Evolutionary conservation across 2,113 vertebrate species (phyloP).

Genomic region (Mustela nigripes): DNA sequence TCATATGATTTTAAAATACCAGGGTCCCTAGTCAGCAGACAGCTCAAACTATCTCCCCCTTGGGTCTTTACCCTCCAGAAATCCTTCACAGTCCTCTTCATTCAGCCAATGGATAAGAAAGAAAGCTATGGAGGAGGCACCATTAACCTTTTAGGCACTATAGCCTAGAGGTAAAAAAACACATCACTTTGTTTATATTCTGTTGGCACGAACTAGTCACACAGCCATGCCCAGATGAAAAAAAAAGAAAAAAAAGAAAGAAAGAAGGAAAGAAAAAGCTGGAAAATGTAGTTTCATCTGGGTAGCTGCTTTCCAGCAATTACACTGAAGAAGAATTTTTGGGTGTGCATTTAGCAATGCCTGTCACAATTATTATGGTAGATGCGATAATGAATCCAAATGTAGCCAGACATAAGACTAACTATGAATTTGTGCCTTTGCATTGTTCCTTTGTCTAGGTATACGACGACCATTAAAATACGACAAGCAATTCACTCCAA

Average conservation of each 20-base stretch:
- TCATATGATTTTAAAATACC: not conserved
- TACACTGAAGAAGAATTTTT: not conserved
- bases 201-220: not conserved
- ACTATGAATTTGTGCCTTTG: not conserved
- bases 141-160: not conserved
- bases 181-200: not conserved
- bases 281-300: not conserved
- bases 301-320: not conserved
- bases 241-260: not conserved
- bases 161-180: not conserved
- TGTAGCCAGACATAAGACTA: not conserved
- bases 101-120: not conserved
- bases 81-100: not conserved
- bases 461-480: not conserved
- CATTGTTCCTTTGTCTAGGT: not conserved
- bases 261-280: not conserved
- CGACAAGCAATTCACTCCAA: not conserved
- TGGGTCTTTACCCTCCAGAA: not conserved
- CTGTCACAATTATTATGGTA: not conserved
- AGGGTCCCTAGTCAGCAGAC: not conserved
- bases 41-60: not conserved
- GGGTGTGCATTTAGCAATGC: not conserved
- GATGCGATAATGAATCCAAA: not conserved
- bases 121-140: not conserved
- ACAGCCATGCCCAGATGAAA: not conserved